Conservation (phyloP, 2,888 invertebrate species). For the Nineta flava region DNA sequence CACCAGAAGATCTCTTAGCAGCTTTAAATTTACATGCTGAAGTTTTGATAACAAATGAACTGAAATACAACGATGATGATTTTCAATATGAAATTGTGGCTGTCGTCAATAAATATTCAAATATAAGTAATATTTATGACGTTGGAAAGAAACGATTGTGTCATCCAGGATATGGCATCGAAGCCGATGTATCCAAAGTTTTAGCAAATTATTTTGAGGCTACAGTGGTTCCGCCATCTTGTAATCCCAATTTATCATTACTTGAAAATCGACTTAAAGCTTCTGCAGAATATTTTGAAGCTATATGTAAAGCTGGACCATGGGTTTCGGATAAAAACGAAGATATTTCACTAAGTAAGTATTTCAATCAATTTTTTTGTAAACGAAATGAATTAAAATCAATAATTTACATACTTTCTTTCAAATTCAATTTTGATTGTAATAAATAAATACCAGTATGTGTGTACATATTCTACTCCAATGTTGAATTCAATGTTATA, state of each 20-base stretch:
- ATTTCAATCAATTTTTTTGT: background rate
- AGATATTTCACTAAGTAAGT: conserved; percentile 52
- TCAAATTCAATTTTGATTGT: too few species aligned
- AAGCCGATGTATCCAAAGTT: conserved; percentile 59
- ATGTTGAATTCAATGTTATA: too few species aligned
- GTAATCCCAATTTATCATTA: conserved; percentile 50
- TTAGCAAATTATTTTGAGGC: conserved; percentile 62
- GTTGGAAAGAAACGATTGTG: conserved; percentile 58
- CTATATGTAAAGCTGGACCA: conserved; percentile 73
- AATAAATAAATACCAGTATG: too few species aligned
- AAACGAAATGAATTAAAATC: background rate
- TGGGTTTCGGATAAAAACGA: conserved; percentile 54
- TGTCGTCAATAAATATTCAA: conserved; percentile 41
- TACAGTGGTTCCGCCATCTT: conserved; percentile 50
- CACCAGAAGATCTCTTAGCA: conserved; percentile 70
- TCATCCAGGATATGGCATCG: conserved; percentile 63
- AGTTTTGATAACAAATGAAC: conserved; percentile 53
- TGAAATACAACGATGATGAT: conserved; percentile 35
- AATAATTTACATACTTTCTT: too few species aligned
- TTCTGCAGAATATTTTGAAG: conserved; percentile 55
- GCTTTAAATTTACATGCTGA: conserved; percentile 49
- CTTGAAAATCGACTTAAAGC: conserved; percentile 62
- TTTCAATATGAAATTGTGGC: conserved; percentile 49
- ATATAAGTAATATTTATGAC: conserved; percentile 41
- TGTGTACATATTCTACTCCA: too few species aligned